Percentiles rank a stretch among this genome's conserved stretches.
Evolutionary conservation across 2,797 vertebrate species (phyloP).

Genomic region (Neomorphus geoffroyi): DNA sequence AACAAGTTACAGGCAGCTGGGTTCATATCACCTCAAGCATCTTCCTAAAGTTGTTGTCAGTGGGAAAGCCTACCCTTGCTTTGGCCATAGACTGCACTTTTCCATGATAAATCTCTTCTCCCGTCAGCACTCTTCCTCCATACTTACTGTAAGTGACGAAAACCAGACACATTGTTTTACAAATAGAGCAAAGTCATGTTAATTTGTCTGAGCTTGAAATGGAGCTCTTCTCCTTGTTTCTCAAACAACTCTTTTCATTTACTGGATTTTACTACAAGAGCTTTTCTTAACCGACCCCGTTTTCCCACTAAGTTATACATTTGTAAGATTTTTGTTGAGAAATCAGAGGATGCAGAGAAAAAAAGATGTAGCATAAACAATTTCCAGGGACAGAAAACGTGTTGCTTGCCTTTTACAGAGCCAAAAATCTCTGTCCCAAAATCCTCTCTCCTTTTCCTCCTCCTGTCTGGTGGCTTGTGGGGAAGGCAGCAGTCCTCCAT

Average conservation of each 20-base stretch:
- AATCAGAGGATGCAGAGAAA: not conserved
- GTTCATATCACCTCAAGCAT: not conserved
- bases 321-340: not conserved
- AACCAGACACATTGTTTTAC: not conserved
- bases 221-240: not conserved
- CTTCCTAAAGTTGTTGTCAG: not conserved
- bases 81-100: not conserved
- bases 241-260: not conserved
- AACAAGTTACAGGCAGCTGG: not conserved
- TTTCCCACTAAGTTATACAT: not conserved
- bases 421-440: not conserved
- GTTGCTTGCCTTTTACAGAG: not conserved
- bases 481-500: not conserved
- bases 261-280: not conserved
- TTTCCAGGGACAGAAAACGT: not conserved
- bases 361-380: not conserved
- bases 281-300: not conserved
- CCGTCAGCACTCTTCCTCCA: not conserved
- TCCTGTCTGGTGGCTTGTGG: not conserved
- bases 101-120: not conserved
- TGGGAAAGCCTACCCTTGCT: not conserved
- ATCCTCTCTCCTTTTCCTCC: not conserved
- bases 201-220: not conserved
- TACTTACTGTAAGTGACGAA: not conserved
- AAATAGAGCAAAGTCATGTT: not conserved